Evolutionary conservation across 2,113 vertebrate genomes (phyloP).

Genomic region (Cervus canadensis): DNA sequence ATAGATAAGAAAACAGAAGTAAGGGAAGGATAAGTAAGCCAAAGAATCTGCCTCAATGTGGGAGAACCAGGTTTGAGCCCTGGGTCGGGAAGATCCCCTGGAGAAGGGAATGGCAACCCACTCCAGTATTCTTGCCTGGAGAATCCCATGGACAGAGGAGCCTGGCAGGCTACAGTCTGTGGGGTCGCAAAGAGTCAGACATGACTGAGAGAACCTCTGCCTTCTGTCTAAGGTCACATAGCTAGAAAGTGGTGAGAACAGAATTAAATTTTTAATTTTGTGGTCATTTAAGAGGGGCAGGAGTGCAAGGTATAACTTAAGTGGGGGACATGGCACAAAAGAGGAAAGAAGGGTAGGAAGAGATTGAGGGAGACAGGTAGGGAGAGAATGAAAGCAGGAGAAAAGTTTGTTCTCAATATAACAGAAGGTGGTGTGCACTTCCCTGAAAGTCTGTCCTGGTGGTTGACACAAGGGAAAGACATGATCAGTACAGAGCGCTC

Average conservation of each 20-base stretch:
- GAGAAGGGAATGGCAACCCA: background rate
- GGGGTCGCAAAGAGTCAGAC: background rate
- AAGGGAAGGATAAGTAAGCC: background rate
- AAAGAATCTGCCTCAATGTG: background rate
- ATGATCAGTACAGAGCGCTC: background rate
- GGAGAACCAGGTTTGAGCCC: background rate
- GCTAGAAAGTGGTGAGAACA: background rate
- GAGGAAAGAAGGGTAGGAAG: background rate
- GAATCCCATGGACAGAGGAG: background rate
- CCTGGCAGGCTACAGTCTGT: background rate
- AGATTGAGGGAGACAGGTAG: background rate
- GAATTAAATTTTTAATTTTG: background rate
- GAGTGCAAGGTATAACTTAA: background rate
- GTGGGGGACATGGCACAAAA: background rate
- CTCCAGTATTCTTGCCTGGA: background rate
- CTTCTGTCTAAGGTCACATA: background rate
- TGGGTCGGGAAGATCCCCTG: background rate
- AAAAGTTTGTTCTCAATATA: background rate
- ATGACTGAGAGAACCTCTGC: background rate
- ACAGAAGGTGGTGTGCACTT: background rate
- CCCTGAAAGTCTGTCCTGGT: background rate
- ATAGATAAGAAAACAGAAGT: background rate
- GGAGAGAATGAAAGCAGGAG: background rate
- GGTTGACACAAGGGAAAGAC: background rate
- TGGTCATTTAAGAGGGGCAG: background rate